phyloP scores from a whole-genome alignment of 2,113 vertebrate genomes.

The Nasalis larvatus region DNA sequence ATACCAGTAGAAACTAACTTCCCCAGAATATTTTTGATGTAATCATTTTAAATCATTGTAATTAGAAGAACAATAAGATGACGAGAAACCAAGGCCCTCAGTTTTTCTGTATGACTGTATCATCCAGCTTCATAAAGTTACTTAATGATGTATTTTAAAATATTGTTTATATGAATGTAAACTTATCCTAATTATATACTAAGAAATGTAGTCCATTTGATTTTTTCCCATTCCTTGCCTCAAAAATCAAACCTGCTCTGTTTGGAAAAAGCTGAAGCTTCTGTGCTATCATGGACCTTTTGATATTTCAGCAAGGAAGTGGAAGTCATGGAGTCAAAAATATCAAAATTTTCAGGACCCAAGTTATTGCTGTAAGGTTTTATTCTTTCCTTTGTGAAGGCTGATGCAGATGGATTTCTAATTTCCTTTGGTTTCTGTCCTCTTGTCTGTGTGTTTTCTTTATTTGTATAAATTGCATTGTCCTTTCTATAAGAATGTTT shows the following conservation, averaged over 20 bases:
- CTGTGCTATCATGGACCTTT: conserved; percentile 25
- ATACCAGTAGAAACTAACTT: background rate
- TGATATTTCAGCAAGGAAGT: conserved; percentile 21
- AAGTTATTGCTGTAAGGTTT: background rate
- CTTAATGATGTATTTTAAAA: background rate
- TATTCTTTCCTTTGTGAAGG: background rate
- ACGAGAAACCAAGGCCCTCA: background rate
- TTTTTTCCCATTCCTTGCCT: background rate
- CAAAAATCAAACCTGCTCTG: conserved; percentile 13
- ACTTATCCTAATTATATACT: background rate
- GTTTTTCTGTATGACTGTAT: background rate
- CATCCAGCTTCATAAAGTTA: conserved; percentile 19
- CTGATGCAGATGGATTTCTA: background rate
- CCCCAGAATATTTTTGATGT: background rate
- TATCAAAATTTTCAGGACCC: background rate
- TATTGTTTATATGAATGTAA: background rate
- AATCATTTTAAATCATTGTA: conserved; percentile 26
- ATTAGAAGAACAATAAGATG: background rate
- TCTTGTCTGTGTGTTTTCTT: background rate
- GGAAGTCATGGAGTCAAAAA: conserved; percentile 9
- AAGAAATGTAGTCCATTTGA: background rate
- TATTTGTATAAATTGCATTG: conserved; percentile 34
- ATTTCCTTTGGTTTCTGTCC: background rate
- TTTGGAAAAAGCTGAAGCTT: conserved; percentile 40
- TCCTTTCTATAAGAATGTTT: conserved; percentile 15